Evolutionary conservation across 2,888 invertebrate species (phyloP).

Genomic region (Dryadula phaetusa): DNA sequence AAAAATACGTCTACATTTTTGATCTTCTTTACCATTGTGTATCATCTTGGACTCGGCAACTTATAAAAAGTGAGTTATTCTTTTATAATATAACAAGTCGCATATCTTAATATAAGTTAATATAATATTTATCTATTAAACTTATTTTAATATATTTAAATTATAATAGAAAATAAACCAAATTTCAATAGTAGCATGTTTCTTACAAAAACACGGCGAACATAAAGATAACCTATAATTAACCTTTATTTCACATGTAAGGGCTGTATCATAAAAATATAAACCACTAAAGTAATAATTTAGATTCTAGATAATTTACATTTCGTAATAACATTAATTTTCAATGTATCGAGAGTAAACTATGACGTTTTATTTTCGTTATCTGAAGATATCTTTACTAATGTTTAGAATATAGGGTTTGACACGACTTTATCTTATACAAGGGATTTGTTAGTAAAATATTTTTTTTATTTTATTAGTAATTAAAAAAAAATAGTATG

Average conservation of each 20-base stretch:
- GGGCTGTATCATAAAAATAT: neutral
- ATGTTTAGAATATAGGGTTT: slow-evolving; percentile 4
- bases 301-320: neutral
- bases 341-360: neutral
- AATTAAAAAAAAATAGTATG: neutral
- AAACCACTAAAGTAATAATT: neutral
- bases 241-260: neutral
- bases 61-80: neutral
- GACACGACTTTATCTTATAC: neutral
- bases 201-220: neutral
- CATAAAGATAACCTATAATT: slow-evolving; percentile 7
- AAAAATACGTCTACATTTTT: too few species aligned
- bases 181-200: neutral
- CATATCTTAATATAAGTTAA: too few species aligned
- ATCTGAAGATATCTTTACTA: neutral
- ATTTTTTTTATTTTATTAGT: too few species aligned
- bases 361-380: neutral
- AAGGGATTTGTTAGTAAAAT: neutral
- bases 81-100: neutral
- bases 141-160: neutral
- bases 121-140: neutral
- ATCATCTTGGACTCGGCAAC: slow-evolving; percentile 1
- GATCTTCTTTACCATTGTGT: too few species aligned
- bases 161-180: neutral
- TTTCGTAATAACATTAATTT: neutral